A percentile compares a stretch with the other conserved stretches of the same genome.
Conservation (phyloP, 2,113 vertebrate genomes). For the Psammodynastes pulverulentus region DNA sequence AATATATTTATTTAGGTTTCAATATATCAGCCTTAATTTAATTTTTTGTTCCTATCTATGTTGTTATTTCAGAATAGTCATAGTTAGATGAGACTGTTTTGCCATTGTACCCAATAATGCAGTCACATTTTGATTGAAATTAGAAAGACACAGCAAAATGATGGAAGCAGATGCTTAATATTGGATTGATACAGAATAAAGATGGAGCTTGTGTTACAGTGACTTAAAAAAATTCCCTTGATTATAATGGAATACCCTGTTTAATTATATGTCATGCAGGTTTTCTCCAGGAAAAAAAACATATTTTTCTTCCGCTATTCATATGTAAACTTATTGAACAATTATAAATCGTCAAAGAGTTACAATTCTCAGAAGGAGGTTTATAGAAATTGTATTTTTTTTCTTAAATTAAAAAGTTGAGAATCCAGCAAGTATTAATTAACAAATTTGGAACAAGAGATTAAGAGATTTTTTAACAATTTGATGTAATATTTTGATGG, state of each 20-base stretch:
- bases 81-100: neutral
- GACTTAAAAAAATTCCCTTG: neutral
- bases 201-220: neutral
- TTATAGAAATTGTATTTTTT: neutral
- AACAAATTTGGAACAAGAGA: neutral
- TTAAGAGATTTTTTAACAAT: neutral
- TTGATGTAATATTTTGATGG: neutral
- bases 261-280: neutral
- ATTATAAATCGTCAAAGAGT: neutral
- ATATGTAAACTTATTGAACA: neutral
- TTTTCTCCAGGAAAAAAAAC: neutral
- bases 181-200: neutral
- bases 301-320: neutral
- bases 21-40: neutral
- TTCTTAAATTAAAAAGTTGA: neutral
- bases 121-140: neutral
- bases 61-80: neutral
- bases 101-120: neutral
- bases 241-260: neutral
- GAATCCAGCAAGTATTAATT: neutral
- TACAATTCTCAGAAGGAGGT: neutral
- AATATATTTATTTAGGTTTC: neutral
- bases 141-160: neutral
- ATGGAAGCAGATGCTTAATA: slow-evolving; percentile 5
- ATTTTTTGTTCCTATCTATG: neutral